Percentiles rank a stretch among this genome's conserved stretches.
Conservation (phyloP, 1,140 invertebrate genomes). For the Drosophila tsacasi region DNA sequence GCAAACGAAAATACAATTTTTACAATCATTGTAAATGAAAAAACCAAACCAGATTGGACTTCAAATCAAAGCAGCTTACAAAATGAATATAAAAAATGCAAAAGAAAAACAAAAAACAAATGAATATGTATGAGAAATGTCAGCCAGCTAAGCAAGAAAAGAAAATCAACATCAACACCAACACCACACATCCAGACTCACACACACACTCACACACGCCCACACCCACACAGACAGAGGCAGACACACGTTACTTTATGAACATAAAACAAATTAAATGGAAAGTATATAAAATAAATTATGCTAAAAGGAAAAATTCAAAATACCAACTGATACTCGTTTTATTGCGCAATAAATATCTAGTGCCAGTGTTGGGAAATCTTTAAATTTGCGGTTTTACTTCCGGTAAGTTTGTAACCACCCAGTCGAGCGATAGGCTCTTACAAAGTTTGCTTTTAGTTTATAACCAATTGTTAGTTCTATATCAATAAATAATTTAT, state of each 20-base stretch:
- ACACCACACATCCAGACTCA: constrained; percentile 24
- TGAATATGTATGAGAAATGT: constrained; percentile 27
- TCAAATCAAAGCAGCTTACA: constrained; percentile 54
- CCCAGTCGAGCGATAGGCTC: no score
- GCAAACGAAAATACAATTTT: constrained; percentile 41
- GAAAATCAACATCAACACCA: constrained; percentile 33
- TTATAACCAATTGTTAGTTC: no score
- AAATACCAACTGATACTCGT: constrained; percentile 16
- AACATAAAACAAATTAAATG: constrained; percentile 81
- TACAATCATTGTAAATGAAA: constrained; percentile 59
- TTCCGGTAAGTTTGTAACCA: background rate
- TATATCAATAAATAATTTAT: no score
- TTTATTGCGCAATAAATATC: background rate
- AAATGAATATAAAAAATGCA: constrained; percentile 16
- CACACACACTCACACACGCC: constrained; percentile 39
- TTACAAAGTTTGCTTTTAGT: no score
- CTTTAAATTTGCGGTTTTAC: background rate
- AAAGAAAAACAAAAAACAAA: constrained; percentile 15
- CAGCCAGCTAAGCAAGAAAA: constrained; percentile 43
- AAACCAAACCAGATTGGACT: constrained; percentile 46
- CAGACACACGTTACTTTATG: constrained; percentile 82
- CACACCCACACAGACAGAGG: constrained; percentile 52
- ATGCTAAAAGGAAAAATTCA: constrained; percentile 76
- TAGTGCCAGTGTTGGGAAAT: background rate
- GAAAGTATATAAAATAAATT: constrained; percentile 83